These are phyloP conservation scores for Asarcornis scutulata DNA, from an alignment of 2,113 vertebrate genomes.

Conservation along the genomic window DNA sequence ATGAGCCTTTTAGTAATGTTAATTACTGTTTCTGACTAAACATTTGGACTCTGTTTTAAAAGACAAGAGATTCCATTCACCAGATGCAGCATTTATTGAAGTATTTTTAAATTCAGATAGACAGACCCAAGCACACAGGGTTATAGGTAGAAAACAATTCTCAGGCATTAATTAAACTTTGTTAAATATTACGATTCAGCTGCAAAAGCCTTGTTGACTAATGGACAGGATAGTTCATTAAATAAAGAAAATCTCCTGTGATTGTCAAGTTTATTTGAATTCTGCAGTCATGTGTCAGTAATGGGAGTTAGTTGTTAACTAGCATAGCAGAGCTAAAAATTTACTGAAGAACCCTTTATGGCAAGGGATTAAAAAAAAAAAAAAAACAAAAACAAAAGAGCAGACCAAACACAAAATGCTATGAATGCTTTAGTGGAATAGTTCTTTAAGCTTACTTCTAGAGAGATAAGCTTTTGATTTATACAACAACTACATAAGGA, in stretches of 20 bases:
- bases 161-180: neutral
- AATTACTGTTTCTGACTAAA: constrained; percentile 25
- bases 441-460: neutral
- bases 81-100: neutral
- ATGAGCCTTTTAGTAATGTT: neutral
- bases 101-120: neutral
- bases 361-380: neutral
- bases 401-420: neutral
- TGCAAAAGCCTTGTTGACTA: neutral
- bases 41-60: neutral
- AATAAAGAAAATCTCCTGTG: neutral
- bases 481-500: neutral
- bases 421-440: neutral
- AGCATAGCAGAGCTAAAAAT: neutral
- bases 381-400: neutral
- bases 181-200: neutral
- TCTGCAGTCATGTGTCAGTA: neutral
- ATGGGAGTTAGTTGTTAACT: neutral
- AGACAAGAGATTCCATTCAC: neutral
- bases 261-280: neutral
- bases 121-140: neutral
- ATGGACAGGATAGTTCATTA: neutral
- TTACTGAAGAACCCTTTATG: neutral
- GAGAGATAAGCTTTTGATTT: neutral
- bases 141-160: neutral